Evolutionary conservation across 2,888 invertebrate species (phyloP).

Genomic region (Chironomus tentans): DNA sequence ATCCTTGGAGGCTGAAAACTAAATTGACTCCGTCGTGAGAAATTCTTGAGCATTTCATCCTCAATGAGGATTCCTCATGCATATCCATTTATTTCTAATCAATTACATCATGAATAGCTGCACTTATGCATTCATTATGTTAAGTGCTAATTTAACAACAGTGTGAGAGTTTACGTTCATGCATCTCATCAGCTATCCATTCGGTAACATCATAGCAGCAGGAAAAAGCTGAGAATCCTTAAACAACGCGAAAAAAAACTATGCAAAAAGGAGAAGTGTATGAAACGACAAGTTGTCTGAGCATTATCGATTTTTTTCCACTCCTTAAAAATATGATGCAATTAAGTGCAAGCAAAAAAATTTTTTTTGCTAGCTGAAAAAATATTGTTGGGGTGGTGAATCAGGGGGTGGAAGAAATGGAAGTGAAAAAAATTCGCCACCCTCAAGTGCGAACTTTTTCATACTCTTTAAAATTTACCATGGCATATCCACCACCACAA

Average conservation of each 20-base stretch:
- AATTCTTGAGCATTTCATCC: no score
- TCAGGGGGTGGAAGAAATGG: background rate
- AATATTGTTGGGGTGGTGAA: slow-evolving; percentile 2
- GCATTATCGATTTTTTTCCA: slow-evolving; percentile 25
- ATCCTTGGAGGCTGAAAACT: no score
- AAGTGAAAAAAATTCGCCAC: slow-evolving; percentile 1
- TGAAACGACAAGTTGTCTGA: slow-evolving; percentile 22
- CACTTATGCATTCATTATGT: no score
- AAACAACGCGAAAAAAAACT: slow-evolving; percentile 1
- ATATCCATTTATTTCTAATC: no score
- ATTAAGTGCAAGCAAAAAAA: slow-evolving; percentile 25
- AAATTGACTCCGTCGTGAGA: no score
- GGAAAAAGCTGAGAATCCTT: background rate
- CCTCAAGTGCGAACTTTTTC: slow-evolving; percentile 2
- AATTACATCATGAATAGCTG: no score
- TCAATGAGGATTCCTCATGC: no score
- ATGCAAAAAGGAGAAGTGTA: slow-evolving; percentile 1
- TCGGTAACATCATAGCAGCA: no score
- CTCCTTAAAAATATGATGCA: slow-evolving; percentile 27
- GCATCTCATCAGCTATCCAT: background rate
- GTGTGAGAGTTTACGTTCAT: no score
- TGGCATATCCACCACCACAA: background rate
- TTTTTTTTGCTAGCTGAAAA: slow-evolving; percentile 18
- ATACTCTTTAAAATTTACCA: background rate
- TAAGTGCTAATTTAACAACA: no score